Conservation (phyloP, 1,140 invertebrate genomes). For the Heliconius nattereri region DNA sequence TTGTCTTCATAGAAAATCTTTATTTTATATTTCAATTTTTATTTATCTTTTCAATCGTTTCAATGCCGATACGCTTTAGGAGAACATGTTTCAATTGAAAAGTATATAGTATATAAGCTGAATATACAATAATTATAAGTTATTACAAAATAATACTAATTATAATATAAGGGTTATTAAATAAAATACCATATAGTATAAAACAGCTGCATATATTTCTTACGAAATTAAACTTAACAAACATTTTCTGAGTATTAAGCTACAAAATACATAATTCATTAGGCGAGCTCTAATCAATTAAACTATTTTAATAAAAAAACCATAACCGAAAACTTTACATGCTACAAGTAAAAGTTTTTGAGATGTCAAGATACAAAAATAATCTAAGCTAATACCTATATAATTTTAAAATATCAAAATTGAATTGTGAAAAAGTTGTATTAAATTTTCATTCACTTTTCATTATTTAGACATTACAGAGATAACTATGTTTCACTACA, state of each 20-base stretch:
- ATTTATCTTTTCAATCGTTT: too few relatives aligned
- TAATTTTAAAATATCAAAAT: not conserved
- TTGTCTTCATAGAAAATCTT: too few relatives aligned
- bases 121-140: too few relatives aligned
- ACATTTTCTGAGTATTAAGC: slow-evolving; percentile 25
- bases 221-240: slow-evolving; percentile 37
- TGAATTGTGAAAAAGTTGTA: not conserved
- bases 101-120: too few relatives aligned
- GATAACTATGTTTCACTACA: not conserved
- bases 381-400: not conserved
- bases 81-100: too few relatives aligned
- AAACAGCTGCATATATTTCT: slow-evolving; percentile 34
- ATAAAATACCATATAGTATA: slow-evolving; percentile 30
- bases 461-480: not conserved
- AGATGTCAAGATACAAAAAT: not conserved
- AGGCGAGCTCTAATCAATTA: slow-evolving; percentile 1
- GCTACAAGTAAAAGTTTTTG: not conserved
- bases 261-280: slow-evolving; percentile 25
- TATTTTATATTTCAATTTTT: too few relatives aligned
- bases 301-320: not conserved
- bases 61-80: not conserved
- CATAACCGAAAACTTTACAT: not conserved
- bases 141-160: not conserved
- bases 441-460: not conserved
- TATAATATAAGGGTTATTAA: not conserved